phyloP scores from a whole-genome alignment of 2,113 vertebrate species.

The Reinhardtius hippoglossoides region DNA sequence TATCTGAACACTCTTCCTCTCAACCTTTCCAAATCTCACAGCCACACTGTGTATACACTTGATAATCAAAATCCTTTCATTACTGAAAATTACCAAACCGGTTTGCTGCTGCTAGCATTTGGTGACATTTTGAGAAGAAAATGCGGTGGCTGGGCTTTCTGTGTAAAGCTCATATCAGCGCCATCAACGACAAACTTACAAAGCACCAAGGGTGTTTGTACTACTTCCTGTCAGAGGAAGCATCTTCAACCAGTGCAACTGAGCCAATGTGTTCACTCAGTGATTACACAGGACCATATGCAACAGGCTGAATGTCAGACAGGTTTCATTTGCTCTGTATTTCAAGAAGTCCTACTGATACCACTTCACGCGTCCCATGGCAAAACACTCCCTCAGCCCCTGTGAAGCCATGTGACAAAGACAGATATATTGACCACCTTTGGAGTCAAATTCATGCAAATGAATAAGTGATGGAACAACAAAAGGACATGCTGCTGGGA shows the following conservation, averaged over 20 bases:
- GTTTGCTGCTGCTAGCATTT: slow-evolving; percentile 67
- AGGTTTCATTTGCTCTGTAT: slow-evolving; percentile 59
- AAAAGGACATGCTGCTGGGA: neutral
- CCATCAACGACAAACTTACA: slow-evolving; percentile 77
- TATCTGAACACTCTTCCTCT: slow-evolving; percentile 28
- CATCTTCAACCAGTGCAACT: slow-evolving; percentile 47
- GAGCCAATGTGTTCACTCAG: slow-evolving; percentile 65
- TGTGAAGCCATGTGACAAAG: slow-evolving; percentile 27
- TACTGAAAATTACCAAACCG: slow-evolving; percentile 51
- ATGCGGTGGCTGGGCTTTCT: slow-evolving; percentile 47
- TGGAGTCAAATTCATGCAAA: slow-evolving; percentile 22
- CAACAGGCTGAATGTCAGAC: slow-evolving; percentile 68
- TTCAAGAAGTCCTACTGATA: slow-evolving; percentile 58
- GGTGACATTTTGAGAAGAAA: slow-evolving; percentile 75
- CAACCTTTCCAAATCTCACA: slow-evolving; percentile 67
- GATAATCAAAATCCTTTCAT: slow-evolving; percentile 67
- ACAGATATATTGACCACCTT: slow-evolving; percentile 18
- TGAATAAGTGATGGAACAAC: neutral
- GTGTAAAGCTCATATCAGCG: slow-evolving; percentile 62
- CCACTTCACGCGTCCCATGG: slow-evolving; percentile 33
- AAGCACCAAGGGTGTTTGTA: slow-evolving; percentile 67
- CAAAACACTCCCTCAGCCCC: slow-evolving; percentile 26
- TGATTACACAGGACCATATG: slow-evolving; percentile 72
- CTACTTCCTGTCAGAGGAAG: slow-evolving; percentile 60
- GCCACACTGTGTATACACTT: slow-evolving; percentile 32